Conservation (phyloP, 1,140 invertebrate genomes). For the Drosophila varians region DNA sequence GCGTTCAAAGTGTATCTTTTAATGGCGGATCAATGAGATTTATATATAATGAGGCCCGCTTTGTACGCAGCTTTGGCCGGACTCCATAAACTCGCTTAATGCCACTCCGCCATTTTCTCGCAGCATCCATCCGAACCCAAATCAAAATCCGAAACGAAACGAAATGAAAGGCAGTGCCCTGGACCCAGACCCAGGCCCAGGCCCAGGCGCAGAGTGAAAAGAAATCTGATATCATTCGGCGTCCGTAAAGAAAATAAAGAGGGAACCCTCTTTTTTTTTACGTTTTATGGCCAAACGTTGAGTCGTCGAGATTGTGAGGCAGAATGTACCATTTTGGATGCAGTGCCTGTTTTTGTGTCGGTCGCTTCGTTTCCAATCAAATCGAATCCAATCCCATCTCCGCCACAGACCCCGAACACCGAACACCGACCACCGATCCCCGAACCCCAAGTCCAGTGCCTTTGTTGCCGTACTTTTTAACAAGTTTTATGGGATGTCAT, state of each 20-base stretch:
- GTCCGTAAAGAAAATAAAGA: conserved; percentile 62
- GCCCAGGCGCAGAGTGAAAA: conserved; percentile 34
- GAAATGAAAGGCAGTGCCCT: conserved; percentile 13
- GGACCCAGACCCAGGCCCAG: conserved; percentile 6
- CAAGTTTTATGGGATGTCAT: conserved; percentile 83
- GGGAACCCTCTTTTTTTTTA: conserved; percentile 53
- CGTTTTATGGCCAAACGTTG: conserved; percentile 51
- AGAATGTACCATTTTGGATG: conserved; percentile 78
- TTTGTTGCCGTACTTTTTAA: conserved; percentile 79
- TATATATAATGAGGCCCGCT: conserved; percentile 66
- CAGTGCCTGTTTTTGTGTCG: conserved; percentile 37
- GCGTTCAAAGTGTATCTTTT: conserved; percentile 54
- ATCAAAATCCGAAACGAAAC: conserved; percentile 37
- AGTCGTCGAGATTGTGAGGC: conserved; percentile 63
- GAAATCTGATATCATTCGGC: conserved; percentile 79
- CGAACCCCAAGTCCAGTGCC: conserved; percentile 16
- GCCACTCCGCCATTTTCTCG: conserved; percentile 61
- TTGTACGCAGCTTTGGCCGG: conserved; percentile 48
- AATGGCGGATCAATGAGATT: conserved; percentile 78
- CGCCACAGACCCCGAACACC: conserved; percentile 23
- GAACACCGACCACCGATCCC: conserved; percentile 4
- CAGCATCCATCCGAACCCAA: conserved; percentile 16
- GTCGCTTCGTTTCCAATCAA: conserved; percentile 24
- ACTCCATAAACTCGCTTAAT: conserved; percentile 68
- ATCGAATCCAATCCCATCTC: conserved; percentile 30